Base-by-base conservation (phyloP, 2,888 invertebrate species). In the Zaprionus bogoriensis region DNA sequence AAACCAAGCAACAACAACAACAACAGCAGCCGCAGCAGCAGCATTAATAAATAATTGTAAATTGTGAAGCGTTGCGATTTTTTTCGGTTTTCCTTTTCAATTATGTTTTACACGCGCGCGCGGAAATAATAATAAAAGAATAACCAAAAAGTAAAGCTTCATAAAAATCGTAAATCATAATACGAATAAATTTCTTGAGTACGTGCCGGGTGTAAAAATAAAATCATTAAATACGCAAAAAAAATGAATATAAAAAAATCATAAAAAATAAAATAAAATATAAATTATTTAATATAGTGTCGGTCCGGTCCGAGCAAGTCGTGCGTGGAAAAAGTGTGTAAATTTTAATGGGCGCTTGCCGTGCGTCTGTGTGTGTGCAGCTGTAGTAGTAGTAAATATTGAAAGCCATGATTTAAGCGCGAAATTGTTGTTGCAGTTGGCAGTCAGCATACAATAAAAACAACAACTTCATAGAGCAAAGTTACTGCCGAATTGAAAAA, bases 291-390 rank as follows among this genome's bases (percentile, higher is more conserved):
- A 27, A 52, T 28, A 28, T 22, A 65, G 42, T 58, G 50, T 41
- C 38, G 17, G 27, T 44, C 9, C 44, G 22, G n/a, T n/a, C n/a
- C n/a, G n/a, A n/a, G 50, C 53, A 47, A 52, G 42, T 64, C 63
- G 75, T 80, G 80, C 64, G 79, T 75, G 72, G 42, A 38, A 82
- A 45, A 67, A 72, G 58, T 65, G 69, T 69, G 38, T 42, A 53
- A 63, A 69, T 47, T 57, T 71, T 70, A 39, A 78, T 67, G 63
- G 76, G 44, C 53, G 53, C 42, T 52, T 6, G 20, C n/a, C 22
- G n/a, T 20, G 1, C n/a, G 5, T 52, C 3, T 25, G 38, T 58
- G 36, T 32, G 50, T 44, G 45, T 52, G 46, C 12, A 36, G 54
- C 57, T 52, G 39, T 39, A 36, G 36, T 59, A 73, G 77, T 32